Conservation (phyloP, 2,113 vertebrate genomes). For the Physeter macrocephalus region DNA sequence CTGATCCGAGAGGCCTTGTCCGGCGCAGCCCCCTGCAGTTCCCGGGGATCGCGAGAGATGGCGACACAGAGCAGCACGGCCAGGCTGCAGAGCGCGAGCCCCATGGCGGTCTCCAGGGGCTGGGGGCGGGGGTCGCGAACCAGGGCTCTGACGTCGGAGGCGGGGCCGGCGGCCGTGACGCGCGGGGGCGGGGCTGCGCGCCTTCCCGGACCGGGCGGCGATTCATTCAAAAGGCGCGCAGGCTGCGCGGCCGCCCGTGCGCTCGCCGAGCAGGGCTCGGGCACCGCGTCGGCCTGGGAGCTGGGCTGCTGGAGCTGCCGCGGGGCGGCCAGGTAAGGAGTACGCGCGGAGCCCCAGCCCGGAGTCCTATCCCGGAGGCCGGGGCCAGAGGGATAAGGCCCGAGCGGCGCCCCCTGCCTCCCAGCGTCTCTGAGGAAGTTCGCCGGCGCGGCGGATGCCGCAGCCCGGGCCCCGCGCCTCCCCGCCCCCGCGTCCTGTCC, state of each 20-base stretch:
- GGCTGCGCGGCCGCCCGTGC: not conserved
- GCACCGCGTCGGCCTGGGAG: not conserved
- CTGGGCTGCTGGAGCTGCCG: not conserved
- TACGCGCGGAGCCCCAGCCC: not conserved
- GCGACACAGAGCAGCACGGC: not conserved
- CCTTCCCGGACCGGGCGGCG: not conserved
- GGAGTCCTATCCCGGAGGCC: not conserved
- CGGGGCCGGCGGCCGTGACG: constrained; percentile 39
- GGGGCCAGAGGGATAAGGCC: not conserved
- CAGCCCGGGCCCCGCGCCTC: not conserved
- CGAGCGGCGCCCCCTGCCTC: not conserved
- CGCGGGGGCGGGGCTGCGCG: constrained; percentile 36
- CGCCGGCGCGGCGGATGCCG: not conserved
- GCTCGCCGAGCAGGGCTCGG: not conserved
- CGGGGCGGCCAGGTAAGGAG: constrained; percentile 38
- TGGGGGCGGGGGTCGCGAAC: not conserved
- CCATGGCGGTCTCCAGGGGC: not conserved
- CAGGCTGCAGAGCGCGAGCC: not conserved
- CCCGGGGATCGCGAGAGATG: not conserved
- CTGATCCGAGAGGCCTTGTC: not conserved
- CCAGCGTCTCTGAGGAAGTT: constrained; percentile 49
- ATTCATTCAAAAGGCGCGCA: constrained; percentile 76
- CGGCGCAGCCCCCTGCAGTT: not conserved
- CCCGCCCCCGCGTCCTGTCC: not conserved
- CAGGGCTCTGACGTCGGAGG: constrained; percentile 41